Conservation (phyloP, 2,113 vertebrate species). For the Nematolebias whitei region DNA sequence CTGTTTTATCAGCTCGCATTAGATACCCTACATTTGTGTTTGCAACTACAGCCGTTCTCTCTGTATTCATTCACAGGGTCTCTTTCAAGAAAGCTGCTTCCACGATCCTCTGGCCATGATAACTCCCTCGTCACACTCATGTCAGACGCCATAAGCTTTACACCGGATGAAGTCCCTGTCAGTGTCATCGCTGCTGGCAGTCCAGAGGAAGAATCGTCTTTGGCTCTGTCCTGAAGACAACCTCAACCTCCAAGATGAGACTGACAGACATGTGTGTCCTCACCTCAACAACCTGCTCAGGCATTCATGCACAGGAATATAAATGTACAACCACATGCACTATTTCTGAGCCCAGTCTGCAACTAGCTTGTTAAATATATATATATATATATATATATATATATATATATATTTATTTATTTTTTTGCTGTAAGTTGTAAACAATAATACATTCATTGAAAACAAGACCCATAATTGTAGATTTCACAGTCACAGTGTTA, state of each 20-base stretch:
- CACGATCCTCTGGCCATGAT: slow-evolving; percentile 52
- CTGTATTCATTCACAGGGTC: slow-evolving; percentile 10
- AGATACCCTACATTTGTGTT: no score
- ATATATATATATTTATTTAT: no score
- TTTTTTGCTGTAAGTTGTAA: slow-evolving; percentile 1
- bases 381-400: no score
- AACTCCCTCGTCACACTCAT: slow-evolving; percentile 68
- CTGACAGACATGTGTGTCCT: slow-evolving; percentile 9
- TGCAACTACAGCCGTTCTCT: background rate
- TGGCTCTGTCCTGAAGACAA: slow-evolving; percentile 51
- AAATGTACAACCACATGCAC: background rate
- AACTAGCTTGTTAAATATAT: background rate
- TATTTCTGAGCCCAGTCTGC: background rate
- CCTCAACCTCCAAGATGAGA: slow-evolving; percentile 55
- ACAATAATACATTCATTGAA: slow-evolving; percentile 27
- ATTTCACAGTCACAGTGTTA: no score
- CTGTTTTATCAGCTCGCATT: no score
- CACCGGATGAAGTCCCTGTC: slow-evolving; percentile 62
- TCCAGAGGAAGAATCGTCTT: slow-evolving; percentile 34
- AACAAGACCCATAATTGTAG: background rate
- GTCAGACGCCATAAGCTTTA: slow-evolving; percentile 74
- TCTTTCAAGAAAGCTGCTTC: slow-evolving; percentile 32
- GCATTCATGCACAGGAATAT: slow-evolving; percentile 9
- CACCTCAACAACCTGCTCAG: background rate
- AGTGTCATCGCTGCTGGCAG: slow-evolving; percentile 53